These are phyloP conservation scores for Tenualosa thibaudeaui DNA, from an alignment of 2,797 vertebrate genomes.

Conservation along the genomic window DNA sequence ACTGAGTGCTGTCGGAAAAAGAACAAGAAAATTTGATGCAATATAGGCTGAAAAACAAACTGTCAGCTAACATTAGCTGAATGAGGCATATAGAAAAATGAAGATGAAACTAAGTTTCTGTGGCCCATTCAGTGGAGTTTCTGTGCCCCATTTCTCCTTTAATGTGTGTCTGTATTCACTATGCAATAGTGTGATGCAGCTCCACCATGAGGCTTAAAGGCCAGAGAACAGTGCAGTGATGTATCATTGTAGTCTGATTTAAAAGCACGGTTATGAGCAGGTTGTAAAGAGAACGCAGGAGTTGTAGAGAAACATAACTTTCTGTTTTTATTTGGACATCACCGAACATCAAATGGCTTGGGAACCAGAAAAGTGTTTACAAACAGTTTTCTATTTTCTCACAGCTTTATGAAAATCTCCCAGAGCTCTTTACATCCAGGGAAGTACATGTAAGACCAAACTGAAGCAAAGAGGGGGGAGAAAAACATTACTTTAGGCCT, in stretches of 20 bases:
- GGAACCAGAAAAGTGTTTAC: background rate
- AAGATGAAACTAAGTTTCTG: no score
- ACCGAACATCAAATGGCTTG: background rate
- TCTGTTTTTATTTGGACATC: background rate
- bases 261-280: background rate
- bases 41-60: no score
- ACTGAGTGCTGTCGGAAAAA: no score
- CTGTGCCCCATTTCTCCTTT: no score
- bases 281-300: background rate
- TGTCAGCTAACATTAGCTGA: no score
- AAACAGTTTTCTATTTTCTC: slow-evolving; percentile 16
- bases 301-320: background rate
- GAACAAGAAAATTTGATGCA: no score
- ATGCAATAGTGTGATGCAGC: background rate
- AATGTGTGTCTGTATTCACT: background rate
- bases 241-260: background rate
- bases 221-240: background rate
- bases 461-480: background rate
- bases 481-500: background rate
- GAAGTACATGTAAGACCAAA: background rate
- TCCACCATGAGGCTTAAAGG: background rate
- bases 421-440: background rate
- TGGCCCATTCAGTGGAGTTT: no score
- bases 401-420: background rate
- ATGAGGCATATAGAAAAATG: no score